Evolutionary conservation across 2,113 vertebrate species (phyloP).

Genomic region (Telmatochromis sp.): DNA sequence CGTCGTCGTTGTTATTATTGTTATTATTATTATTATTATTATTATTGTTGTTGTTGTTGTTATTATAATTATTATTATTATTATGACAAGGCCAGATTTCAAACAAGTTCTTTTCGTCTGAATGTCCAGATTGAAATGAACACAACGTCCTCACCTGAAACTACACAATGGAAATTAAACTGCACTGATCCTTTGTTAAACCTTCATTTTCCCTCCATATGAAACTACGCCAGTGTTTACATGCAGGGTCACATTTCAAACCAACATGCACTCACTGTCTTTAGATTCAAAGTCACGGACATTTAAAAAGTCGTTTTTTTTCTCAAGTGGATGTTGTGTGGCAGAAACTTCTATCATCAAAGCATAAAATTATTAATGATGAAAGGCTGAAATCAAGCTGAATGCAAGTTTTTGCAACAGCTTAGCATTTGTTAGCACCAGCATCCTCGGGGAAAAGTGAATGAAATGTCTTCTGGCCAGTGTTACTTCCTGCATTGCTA

Average conservation of each 20-base stretch:
- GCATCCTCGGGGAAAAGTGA: rapidly evolving
- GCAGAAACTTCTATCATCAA: background rate
- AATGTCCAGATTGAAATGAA: background rate
- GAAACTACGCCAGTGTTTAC: background rate
- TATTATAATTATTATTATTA: rapidly evolving
- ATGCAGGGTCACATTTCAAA: background rate
- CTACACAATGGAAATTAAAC: background rate
- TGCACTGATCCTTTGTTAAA: background rate
- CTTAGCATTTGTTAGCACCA: background rate
- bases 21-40: rapidly evolving
- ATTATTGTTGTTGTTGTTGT: rapidly evolving
- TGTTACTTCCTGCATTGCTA: background rate
- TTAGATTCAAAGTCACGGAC: background rate
- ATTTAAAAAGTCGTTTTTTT: rapidly evolving
- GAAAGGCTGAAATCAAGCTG: background rate
- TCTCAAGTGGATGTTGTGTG: background rate
- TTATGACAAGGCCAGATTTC: background rate
- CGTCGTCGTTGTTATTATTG: rapidly evolving
- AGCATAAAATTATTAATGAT: background rate
- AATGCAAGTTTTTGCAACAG: background rate
- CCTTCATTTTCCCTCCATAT: background rate
- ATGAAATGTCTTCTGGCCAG: rapidly evolving
- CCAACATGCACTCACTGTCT: background rate
- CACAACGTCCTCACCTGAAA: too few relatives aligned
- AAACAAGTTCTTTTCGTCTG: background rate